Evolutionary conservation across 2,888 invertebrate species (phyloP), one percentile per base, ranked within the genome.

Genomic region (Cryptophagus acutangulus): DNA sequence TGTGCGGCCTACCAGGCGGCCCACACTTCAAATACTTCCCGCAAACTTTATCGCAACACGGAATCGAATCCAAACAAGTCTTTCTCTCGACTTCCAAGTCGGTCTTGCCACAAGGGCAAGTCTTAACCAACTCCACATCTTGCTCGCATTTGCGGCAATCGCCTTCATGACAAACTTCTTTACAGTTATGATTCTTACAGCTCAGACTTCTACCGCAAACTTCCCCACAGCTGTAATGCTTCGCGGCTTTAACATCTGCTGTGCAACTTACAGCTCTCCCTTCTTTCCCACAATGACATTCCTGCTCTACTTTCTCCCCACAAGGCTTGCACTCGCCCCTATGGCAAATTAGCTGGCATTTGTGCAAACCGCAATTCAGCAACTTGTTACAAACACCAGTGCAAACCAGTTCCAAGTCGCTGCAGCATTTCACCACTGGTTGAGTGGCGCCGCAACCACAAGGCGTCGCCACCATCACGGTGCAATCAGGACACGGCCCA

Each of bases 401-500:
- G 65, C 96, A 97, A 26, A 81, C 73, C 38, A 92, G 75, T 2
- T 80, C 69, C 33, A 80, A 69, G 45, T 82, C 82, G 43, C 82
- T 76, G 59, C 82, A 83, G 65, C 91, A 92, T 44, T 82, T 76
- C 33, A 87, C 77, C 1, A 76, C 72, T 52, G 76, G 77, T 1
- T 75, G 75, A 16, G 82, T 85, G 33, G 78, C 39, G 0, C 87
- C 87, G 59, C 92, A 93, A 2, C 86, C 87, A 55, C 92, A 92
- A 49, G 74, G 70, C 43, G 83, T 81, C 38, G 68, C 72, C 9
- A 88, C 79, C 57, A 83, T 84, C 1, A 87, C 83, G 52, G 79
- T 80, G 59, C 95, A 96, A 0, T 86, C 83, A 1, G 93, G 92
- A 69, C 96, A 96, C 0, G 94, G 92, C 0, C 96, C 96, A 0